These are phyloP conservation scores for Merluccius polli DNA, from an alignment of 2,797 vertebrate genomes.

Conservation along the genomic window DNA sequence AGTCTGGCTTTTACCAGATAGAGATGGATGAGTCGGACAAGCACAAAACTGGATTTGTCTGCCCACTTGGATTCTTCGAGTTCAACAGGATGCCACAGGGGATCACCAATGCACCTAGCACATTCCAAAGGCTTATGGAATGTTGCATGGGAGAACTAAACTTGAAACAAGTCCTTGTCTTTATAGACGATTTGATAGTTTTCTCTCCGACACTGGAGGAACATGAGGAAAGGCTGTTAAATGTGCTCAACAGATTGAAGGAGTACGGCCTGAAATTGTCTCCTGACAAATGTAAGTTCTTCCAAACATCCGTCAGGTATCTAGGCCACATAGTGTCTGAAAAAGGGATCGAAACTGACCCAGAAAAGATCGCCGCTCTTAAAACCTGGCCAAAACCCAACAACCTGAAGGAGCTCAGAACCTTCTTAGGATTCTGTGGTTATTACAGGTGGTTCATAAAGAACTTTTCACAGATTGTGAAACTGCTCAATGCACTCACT, in stretches of 20 bases:
- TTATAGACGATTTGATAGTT: constrained; percentile 11
- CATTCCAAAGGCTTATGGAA: constrained; percentile 24
- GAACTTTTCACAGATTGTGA: background rate
- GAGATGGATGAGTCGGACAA: constrained; percentile 16
- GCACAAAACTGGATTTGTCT: constrained; percentile 9
- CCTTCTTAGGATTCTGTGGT: background rate
- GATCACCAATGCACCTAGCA: constrained; percentile 9
- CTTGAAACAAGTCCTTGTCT: constrained; percentile 10
- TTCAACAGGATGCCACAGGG: constrained; percentile 17
- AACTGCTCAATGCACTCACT: background rate
- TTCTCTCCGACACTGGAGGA: constrained; percentile 11
- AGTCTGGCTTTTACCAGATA: constrained; percentile 15
- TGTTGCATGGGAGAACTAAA: constrained; percentile 1
- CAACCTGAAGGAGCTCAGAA: background rate
- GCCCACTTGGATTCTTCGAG: constrained; percentile 10
- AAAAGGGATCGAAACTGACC: background rate
- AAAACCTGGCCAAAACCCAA: background rate
- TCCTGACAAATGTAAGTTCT: constrained; percentile 12
- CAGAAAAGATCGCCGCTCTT: background rate
- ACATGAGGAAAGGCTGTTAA: background rate
- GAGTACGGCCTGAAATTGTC: constrained; percentile 15
- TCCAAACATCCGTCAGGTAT: constrained; percentile 7
- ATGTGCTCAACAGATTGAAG: background rate
- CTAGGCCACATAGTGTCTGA: background rate
- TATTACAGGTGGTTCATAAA: background rate